phyloP scores from a whole-genome alignment of 2,888 invertebrate genomes.

The Chydorus sphaericus region DNA sequence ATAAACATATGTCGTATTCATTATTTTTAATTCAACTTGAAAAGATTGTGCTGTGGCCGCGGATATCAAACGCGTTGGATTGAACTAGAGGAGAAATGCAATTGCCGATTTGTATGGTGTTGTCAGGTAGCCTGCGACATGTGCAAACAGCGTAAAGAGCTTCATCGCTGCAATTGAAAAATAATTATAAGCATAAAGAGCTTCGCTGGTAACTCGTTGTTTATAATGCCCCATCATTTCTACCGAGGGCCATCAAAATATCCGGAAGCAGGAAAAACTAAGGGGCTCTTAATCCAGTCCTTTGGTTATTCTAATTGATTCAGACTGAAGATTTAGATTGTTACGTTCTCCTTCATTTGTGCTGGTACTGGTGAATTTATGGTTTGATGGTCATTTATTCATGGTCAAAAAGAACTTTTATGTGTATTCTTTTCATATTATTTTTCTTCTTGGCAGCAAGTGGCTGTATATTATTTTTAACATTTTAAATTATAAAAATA shows the following conservation, averaged over 20 bases:
- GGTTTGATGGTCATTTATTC: too few species aligned
- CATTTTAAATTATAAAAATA: too few species aligned
- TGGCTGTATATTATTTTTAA: too few species aligned
- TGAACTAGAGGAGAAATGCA: conserved; percentile 73
- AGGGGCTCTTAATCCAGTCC: too few species aligned
- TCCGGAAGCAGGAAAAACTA: neutral
- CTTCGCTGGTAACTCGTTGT: neutral
- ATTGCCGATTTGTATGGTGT: conserved; percentile 83
- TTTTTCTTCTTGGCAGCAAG: too few species aligned
- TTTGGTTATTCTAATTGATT: too few species aligned
- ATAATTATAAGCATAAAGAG: neutral
- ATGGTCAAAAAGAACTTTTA: too few species aligned
- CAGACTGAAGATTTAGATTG: too few species aligned
- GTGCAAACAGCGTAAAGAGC: conserved; percentile 62
- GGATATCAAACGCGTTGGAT: conserved; percentile 71
- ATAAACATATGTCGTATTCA: neutral
- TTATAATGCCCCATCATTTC: neutral
- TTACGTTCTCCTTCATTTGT: too few species aligned
- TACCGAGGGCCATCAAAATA: neutral
- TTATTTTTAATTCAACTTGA: neutral
- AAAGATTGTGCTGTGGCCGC: conserved; percentile 55
- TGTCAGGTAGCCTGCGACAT: conserved; percentile 73
- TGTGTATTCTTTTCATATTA: too few species aligned
- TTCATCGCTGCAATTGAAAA: conserved; percentile 70
- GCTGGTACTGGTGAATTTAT: too few species aligned